Evolutionary conservation across 1,140 invertebrate genomes (phyloP).

Genomic region (Ceratina calcarata): DNA sequence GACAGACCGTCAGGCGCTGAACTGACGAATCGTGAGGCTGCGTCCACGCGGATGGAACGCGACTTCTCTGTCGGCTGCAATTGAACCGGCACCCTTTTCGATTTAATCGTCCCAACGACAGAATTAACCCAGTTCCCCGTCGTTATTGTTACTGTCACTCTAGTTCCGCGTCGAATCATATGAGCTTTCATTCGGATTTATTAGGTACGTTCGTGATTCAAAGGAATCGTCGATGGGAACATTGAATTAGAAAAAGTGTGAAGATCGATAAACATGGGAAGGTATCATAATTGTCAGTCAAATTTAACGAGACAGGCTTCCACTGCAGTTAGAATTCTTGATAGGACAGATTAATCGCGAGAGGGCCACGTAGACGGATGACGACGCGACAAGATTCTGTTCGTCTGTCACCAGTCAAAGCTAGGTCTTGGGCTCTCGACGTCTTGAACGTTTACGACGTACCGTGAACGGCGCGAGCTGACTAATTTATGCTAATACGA

Average conservation of each 20-base stretch:
- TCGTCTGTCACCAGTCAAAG: conserved; percentile 25
- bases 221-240: not conserved
- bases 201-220: not conserved
- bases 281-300: too few relatives aligned
- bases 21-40: not conserved
- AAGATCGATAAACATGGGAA: too few relatives aligned
- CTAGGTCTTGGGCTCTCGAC: conserved; percentile 38
- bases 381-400: not conserved
- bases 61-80: not conserved
- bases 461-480: conserved; percentile 16
- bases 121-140: conserved; percentile 11
- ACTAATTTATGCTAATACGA: conserved; percentile 73
- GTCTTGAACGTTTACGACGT: conserved; percentile 55
- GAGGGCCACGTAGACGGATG: too few relatives aligned
- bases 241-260: not conserved
- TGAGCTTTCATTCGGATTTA: not conserved
- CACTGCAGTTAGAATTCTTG: too few relatives aligned
- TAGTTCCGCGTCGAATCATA: not conserved
- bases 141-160: not conserved
- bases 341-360: too few relatives aligned
- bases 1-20: conserved; percentile 15
- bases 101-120: not conserved
- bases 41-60: not conserved
- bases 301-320: too few relatives aligned
- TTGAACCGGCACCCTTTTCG: conserved; percentile 16